These are phyloP conservation scores for Girardia tigrina DNA, from an alignment of 2,888 invertebrate genomes.

Conservation along the genomic window DNA sequence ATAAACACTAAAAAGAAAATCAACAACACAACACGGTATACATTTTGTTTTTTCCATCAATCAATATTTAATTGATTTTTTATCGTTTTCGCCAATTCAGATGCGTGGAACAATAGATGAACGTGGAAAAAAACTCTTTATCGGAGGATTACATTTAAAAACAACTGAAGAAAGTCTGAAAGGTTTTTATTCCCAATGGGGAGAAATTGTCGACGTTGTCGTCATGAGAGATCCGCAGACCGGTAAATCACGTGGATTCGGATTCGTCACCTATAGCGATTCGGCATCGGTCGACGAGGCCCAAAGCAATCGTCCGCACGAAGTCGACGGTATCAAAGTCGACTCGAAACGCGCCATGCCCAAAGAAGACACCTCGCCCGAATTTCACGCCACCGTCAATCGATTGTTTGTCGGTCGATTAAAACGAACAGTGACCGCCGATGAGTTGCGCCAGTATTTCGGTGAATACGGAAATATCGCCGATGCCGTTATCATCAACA, in stretches of 20 bases:
- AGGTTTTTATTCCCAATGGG: constrained; percentile 83
- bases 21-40: too few relatives aligned
- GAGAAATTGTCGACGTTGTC: constrained; percentile 56
- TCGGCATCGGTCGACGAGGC: constrained; percentile 90
- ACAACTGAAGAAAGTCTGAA: constrained; percentile 78
- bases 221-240: constrained; percentile 37
- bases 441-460: constrained; percentile 57
- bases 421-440: constrained; percentile 78
- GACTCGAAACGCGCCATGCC: constrained; percentile 94
- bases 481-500: constrained; percentile 70
- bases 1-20: too few relatives aligned
- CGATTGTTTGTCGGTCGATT: constrained; percentile 84
- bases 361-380: constrained; percentile 63
- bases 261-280: constrained; percentile 84
- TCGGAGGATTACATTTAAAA: constrained; percentile 77
- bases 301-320: constrained; percentile 66
- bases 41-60: neutral
- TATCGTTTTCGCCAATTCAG: neutral
- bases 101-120: constrained; percentile 32
- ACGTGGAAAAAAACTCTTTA: constrained; percentile 69
- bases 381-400: constrained; percentile 80
- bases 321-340: constrained; percentile 79
- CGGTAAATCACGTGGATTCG: constrained; percentile 67
- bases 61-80: neutral
- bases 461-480: constrained; percentile 64